Percentiles rank a stretch among this genome's conserved stretches.
Evolutionary conservation across 2,888 invertebrate genomes (phyloP).

Genomic region (Sycophila texana): DNA sequence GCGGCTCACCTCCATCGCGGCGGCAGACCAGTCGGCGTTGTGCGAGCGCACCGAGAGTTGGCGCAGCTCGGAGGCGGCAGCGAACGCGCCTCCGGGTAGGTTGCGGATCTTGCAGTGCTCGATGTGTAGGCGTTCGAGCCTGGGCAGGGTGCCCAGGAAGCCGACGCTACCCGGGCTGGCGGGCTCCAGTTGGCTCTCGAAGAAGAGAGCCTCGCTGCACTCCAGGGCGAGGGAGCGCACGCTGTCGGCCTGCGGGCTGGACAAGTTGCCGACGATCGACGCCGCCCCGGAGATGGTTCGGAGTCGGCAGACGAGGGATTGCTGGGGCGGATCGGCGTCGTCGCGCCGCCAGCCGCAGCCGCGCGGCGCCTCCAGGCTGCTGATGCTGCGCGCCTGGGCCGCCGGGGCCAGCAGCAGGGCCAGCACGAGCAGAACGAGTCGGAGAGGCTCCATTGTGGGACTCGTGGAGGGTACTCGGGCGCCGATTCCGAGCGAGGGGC

Average conservation of each 20-base stretch:
- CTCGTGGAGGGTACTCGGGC: conserved; percentile 8
- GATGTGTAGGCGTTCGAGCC: conserved; percentile 82
- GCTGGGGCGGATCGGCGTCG: conserved; percentile 66
- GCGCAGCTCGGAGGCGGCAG: conserved; percentile 82
- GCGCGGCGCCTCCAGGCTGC: conserved; percentile 79
- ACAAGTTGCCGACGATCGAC: conserved; percentile 83
- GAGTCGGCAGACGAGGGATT: conserved; percentile 82
- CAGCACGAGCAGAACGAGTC: neutral
- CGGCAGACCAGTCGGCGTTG: conserved; percentile 87
- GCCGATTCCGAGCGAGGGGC: conserved; percentile 35
- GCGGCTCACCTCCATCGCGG: conserved; percentile 84
- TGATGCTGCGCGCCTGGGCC: conserved; percentile 68
- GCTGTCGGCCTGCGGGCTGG: conserved; percentile 81
- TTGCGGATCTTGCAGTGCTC: conserved; percentile 88
- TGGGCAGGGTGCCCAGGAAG: conserved; percentile 80
- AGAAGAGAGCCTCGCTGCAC: conserved; percentile 86
- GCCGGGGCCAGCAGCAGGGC: conserved; percentile 62
- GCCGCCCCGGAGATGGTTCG: conserved; percentile 84
- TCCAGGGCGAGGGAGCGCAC: conserved; percentile 83
- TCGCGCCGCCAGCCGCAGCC: conserved; percentile 84
- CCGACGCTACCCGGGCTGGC: conserved; percentile 64
- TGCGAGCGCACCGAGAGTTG: conserved; percentile 84
- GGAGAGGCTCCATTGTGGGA: neutral
- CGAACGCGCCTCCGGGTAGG: conserved; percentile 83
- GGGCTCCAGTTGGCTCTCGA: conserved; percentile 81